These are phyloP conservation scores for Seira ritae DNA, from an alignment of 2,888 invertebrate species.

Conservation along the genomic window DNA sequence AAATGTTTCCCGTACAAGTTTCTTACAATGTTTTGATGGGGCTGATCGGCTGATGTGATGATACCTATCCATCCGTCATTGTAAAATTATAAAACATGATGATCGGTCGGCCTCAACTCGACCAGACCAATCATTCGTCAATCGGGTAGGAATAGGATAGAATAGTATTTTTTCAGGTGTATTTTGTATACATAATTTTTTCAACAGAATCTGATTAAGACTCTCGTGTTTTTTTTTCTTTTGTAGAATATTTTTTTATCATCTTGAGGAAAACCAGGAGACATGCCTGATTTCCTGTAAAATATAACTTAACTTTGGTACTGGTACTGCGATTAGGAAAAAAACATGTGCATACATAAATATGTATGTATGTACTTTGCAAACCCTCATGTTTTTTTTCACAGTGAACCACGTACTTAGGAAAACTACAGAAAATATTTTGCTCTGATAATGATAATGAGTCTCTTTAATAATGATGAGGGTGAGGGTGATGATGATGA, in stretches of 20 bases:
- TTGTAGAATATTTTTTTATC: neutral
- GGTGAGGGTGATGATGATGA: too few species aligned
- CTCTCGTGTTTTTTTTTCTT: neutral
- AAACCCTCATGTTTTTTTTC: neutral
- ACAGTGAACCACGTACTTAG: neutral
- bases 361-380: neutral
- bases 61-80: neutral
- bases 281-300: neutral
- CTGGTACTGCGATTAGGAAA: neutral
- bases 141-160: neutral
- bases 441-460: slow-evolving; percentile 55
- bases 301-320: neutral
- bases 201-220: neutral
- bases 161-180: neutral
- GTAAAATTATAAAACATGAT: neutral
- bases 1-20: neutral
- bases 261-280: neutral
- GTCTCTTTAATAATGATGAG: slow-evolving; percentile 37
- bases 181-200: too few species aligned
- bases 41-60: too few species aligned
- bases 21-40: slow-evolving; percentile 16
- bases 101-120: too few species aligned
- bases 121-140: slow-evolving; percentile 5
- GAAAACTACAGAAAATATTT: slow-evolving; percentile 12
- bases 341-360: neutral